Base-by-base conservation (phyloP, 1,140 invertebrate species). In the Dufourea novaeangliae region DNA sequence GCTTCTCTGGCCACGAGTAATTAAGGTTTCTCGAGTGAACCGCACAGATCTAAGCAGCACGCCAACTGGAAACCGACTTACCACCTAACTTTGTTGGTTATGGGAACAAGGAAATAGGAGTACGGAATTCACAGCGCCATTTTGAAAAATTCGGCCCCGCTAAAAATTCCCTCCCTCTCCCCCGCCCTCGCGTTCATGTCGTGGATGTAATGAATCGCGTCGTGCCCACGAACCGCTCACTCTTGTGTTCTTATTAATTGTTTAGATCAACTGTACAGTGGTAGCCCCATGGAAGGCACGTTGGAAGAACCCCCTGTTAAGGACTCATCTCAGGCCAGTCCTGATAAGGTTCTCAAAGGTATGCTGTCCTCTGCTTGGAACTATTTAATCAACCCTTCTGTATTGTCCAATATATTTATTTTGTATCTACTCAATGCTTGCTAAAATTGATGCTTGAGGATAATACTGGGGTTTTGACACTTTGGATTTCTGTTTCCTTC, bases 211-310 rank as follows among this genome's bases (percentile, higher is more conserved):
- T 78, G 64, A 73, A 78, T 74, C 75, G 79, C 80, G 67, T 84
- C 69, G 69, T 46, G 63, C 54, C 57, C 66, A 57, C 66, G 59
- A 54, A 17, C 46, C 69, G 54, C 75, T 84, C 66, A 64, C 73
- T n/a, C 52, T 46, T 74, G 63, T 84, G 54, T 25, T 85, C 54
- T 85, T 73, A 37, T 84, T 80, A 81, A 76, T 63, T 84, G 80
- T 86, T 71, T 82, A 90, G 89, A 85, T 86, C 74, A 80, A 83
- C 79, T 79, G 78, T 80, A 84, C 84, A 85, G 85, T 66, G 87
- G 86, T 89, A 86, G 83, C 82, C 87, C 89, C 89, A 92, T 92
- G 92, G 92, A 92, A 90, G 91, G 89, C 85, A 89, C 90, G 69
- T 87, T 89, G 81, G 92, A 91, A 88, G 91, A 91, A 61, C 70